Evolutionary conservation across 2,797 vertebrate genomes (phyloP).

Genomic region (Mionectes olivaceus): DNA sequence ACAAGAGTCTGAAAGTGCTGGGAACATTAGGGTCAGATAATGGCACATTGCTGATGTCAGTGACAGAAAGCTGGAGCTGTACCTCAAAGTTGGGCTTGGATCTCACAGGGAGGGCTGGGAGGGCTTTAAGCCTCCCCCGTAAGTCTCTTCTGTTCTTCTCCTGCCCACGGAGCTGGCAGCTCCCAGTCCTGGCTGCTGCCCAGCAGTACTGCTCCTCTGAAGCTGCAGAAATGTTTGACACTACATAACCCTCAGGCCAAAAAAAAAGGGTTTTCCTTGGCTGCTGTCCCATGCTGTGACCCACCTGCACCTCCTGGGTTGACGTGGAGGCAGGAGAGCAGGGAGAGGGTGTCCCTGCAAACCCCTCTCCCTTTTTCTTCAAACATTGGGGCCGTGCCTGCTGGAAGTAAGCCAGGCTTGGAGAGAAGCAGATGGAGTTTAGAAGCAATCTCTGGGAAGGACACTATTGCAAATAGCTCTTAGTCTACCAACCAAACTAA

Average conservation of each 20-base stretch:
- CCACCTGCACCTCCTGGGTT: not conserved
- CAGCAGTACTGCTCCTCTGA: not conserved
- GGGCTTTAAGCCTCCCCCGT: not conserved
- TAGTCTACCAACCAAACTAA: fast-evolving
- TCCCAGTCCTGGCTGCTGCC: not conserved
- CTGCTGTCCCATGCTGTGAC: not conserved
- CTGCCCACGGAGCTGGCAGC: not conserved
- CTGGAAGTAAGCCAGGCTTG: not conserved
- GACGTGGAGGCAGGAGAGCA: not conserved
- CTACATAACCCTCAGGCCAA: not conserved
- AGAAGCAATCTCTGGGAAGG: not conserved
- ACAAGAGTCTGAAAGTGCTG: not conserved
- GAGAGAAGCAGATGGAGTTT: not conserved
- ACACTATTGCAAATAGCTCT: not conserved
- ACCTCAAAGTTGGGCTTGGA: not conserved
- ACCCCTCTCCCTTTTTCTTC: not conserved
- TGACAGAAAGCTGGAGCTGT: not conserved
- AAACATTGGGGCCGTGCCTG: fast-evolving
- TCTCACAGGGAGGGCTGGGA: not conserved
- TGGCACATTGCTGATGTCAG: not conserved
- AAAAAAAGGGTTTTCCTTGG: not conserved
- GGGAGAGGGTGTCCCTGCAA: not conserved
- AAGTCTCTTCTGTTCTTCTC: not conserved
- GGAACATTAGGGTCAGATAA: not conserved
- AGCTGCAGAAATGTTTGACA: not conserved